Conservation (phyloP, 2,888 invertebrate species). For the Eupithecia centaureata region DNA sequence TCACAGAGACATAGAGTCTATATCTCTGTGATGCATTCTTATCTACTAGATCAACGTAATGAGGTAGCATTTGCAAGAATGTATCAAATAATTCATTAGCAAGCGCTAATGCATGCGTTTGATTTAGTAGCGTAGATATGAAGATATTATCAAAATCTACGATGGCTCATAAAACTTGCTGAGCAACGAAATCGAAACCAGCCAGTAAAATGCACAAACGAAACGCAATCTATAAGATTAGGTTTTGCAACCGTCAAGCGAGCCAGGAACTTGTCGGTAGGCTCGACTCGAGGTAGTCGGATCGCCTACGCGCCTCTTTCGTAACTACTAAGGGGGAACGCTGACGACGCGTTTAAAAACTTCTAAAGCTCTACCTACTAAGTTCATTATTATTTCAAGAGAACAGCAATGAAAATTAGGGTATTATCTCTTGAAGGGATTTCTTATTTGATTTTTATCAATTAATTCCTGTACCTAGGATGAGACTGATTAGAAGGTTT, state of each 20-base stretch:
- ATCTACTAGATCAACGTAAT: too few species aligned
- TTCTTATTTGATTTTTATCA: too few species aligned
- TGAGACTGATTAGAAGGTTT: background rate
- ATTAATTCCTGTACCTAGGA: background rate
- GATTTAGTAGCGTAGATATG: too few species aligned
- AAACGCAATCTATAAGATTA: constrained; percentile 39
- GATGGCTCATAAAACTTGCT: constrained; percentile 21
- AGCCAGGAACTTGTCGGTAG: constrained; percentile 36
- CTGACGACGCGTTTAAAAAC: constrained; percentile 23
- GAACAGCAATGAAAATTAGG: too few species aligned
- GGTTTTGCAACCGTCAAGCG: constrained; percentile 40
- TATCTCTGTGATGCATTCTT: too few species aligned
- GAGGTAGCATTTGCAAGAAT: too few species aligned
- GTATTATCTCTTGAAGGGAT: too few species aligned
- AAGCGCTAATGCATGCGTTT: too few species aligned
- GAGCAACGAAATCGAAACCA: constrained; percentile 18
- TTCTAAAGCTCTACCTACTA: background rate
- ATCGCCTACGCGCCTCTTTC: constrained; percentile 45
- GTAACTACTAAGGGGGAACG: constrained; percentile 33
- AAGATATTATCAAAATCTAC: background rate
- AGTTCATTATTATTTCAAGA: too few species aligned
- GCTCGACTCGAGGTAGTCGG: constrained; percentile 35
- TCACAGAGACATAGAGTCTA: too few species aligned
- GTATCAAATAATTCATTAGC: too few species aligned
- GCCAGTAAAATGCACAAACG: constrained; percentile 36